These are phyloP conservation scores for Drosophila nigritarsus DNA, from an alignment of 2,888 invertebrate species.

Conservation along the genomic window DNA sequence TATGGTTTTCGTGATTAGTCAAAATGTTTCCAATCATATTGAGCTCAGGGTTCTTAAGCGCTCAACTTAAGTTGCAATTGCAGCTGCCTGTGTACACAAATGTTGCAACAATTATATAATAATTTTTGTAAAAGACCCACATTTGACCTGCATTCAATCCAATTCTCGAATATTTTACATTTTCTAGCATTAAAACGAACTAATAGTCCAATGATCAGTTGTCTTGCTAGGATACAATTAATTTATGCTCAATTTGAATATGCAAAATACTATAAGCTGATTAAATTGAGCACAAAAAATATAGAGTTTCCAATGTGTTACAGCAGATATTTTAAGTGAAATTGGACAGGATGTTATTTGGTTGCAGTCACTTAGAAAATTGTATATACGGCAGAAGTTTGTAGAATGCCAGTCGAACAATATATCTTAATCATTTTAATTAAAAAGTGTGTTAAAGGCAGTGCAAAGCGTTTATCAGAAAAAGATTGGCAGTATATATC, in stretches of 20 bases:
- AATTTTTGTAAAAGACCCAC: neutral
- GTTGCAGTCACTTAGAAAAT: neutral
- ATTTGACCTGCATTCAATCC: slow-evolving; percentile 36
- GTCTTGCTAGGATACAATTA: slow-evolving; percentile 27
- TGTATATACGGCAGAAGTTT: neutral
- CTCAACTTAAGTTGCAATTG: slow-evolving; percentile 4
- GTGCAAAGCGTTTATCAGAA: neutral
- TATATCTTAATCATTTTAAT: neutral
- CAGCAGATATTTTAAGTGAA: neutral
- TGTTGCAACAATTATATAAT: slow-evolving; percentile 46
- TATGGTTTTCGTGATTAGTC: slow-evolving; percentile 24
- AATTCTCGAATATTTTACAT: slow-evolving; percentile 23
- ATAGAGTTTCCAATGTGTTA: neutral
- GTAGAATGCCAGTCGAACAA: neutral
- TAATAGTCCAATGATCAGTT: slow-evolving; percentile 29
- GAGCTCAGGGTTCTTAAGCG: slow-evolving; percentile 18
- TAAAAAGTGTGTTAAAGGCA: neutral
- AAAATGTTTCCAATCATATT: slow-evolving; percentile 21
- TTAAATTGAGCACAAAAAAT: slow-evolving; percentile 21
- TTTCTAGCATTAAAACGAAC: slow-evolving; percentile 21
- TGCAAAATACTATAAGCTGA: slow-evolving; percentile 33
- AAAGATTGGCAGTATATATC: neutral
- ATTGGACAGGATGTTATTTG: neutral
- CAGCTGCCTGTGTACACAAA: neutral
- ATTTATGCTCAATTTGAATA: slow-evolving; percentile 40